Evolutionary conservation across 2,113 vertebrate species (phyloP), one percentile per base, ranked within the genome.

Genomic region (Speoplatyrhinus poulsoni): DNA sequence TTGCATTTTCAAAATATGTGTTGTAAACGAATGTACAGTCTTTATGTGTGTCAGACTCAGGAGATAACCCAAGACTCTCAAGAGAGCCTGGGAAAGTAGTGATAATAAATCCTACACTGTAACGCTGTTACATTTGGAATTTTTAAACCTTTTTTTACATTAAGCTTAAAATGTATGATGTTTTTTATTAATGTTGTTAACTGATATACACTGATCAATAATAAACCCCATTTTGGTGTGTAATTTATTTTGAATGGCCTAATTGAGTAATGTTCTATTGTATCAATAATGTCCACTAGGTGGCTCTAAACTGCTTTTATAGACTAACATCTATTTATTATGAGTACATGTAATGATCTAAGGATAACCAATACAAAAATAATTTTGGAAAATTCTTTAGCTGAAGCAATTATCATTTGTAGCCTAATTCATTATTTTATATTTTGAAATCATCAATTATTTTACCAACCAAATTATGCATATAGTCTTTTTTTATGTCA

Each of bases 281-380:
- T 74, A 53, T 79, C 65, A 57, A 47, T 12, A 46, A 46, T 60
- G 69, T 70, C 86, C 89, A 85, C 82, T 67, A 89, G 88, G 79
- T 84, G 87, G 86, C 85, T 79, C 85, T 85, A 69, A 66, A 65
- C 79, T 70, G 64, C 13, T 46, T 33, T 52, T 55, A n/a, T 26
- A n/a, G 46, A 11, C 11, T 50, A 41, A 5, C 7, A 41, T 41
- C 36, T 19, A 0, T 1, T 32, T 13, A 12, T 72, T 10, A 60
- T 62, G 60, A 16, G 4, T 33, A n/a, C 17, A 2, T 13, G 3
- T 11, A 46, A 32, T 1, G 32, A 33, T 32, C 12, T 41, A 41
- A 41, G 7, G 36, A 41, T 5, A 41, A 41, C 1, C 36, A 41
- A 41, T 7, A 7, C 36, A 41, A 13, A 53, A 53, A 53, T 3